phyloP scores from a whole-genome alignment of 2,113 vertebrate genomes.

The Stomatorhinus ivindoensis region DNA sequence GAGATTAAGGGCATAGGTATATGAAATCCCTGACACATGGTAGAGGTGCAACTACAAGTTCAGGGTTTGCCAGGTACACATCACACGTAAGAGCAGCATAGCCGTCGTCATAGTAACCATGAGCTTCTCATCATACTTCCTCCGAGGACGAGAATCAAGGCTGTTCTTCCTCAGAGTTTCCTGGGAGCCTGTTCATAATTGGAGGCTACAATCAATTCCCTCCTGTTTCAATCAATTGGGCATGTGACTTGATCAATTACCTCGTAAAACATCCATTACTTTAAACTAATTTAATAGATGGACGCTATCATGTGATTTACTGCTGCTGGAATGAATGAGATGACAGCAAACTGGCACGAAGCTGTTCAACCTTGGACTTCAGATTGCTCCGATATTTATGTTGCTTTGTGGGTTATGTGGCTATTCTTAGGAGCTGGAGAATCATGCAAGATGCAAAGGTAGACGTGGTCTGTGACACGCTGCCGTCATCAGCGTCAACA shows the following conservation, averaged over 20 bases:
- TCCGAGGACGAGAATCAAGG: not conserved
- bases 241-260: constrained; percentile 31
- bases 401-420: not conserved
- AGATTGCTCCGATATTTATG: not conserved
- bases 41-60: constrained; percentile 41
- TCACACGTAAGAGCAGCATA: not conserved
- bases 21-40: constrained; percentile 50
- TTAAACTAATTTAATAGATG: constrained; percentile 19
- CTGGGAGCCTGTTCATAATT: constrained; percentile 3
- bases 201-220: constrained; percentile 30
- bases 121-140: not conserved
- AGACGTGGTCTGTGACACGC: not conserved
- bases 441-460: not conserved
- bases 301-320: constrained; percentile 19
- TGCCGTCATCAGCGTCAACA: not conserved
- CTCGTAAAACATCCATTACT: constrained; percentile 31
- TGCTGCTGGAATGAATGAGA: constrained; percentile 2
- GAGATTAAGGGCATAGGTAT: constrained; percentile 45
- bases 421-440: not conserved
- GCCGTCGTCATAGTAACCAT: not conserved
- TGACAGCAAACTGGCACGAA: not conserved
- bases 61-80: not conserved
- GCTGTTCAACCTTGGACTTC: not conserved
- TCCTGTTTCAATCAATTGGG: constrained; percentile 29
- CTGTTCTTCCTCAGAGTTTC: not conserved